Base-by-base conservation (phyloP, 2,113 vertebrate genomes). In the Neodontobutis hainanensis region DNA sequence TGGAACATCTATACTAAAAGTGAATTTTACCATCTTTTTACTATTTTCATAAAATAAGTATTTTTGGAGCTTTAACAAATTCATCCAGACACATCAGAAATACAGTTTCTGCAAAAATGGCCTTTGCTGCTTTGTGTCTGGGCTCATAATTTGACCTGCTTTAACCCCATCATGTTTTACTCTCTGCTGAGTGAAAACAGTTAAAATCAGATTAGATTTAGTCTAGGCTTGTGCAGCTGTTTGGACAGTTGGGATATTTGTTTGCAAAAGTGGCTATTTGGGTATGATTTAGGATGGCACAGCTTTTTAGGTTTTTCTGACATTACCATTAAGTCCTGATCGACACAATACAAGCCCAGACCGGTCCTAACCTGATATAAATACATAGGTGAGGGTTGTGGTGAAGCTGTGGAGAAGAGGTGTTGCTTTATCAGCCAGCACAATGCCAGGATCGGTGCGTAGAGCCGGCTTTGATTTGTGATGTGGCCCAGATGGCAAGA, bases 151-250 rank as follows among this genome's bases (percentile, higher is more conserved):
- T 59, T 74, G 62, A 75, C 76, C 70, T 64, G 56, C 14, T 51
- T 60, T 56, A 59, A 36, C 19, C 46, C 34, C 51, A 60, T 60
- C 56, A 34, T 19, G 50, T 65, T 52, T 2, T 46, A n/a, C 62
- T 27, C 56, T 44, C 19, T 51, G 65, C 51, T 55, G 38, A 63
- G 62, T 49, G 58, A 67, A 53, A 61, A 16, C 46, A 38, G 8
- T 64, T 78, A 57, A 83, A 77, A 86, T 86, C 73, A 38, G 65
- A 86, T 87, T 77, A 74, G 81, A 85, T 75, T 77, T 71, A 68
- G 50, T 58, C 10, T 51, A 34, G 65, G 49, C 64, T 83, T 40
- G 19, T 27, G 19, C 3, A 27, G 19, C 19, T 27, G 1, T 27
- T 27, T 27, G 19, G 19, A 2, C 1, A 27, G 1, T 27, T 27